A percentile compares a stretch with the other conserved stretches of the same genome.
phyloP scores from a whole-genome alignment of 37 sponge, comb jelly and placozoan species.

The Axinella damicornis region DNA sequence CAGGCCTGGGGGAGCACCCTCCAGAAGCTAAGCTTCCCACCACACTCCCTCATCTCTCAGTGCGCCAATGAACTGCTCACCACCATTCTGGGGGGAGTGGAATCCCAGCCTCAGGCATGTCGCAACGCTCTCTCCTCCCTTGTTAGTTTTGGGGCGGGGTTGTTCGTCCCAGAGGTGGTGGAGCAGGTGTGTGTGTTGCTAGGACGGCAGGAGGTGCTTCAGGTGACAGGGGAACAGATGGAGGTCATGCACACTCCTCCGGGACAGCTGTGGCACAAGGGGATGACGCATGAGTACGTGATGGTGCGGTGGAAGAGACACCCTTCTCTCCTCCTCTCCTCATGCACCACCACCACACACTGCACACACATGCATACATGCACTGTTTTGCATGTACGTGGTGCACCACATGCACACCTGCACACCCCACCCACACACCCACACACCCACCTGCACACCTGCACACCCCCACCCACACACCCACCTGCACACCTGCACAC shows the following conservation, averaged over 20 bases:
- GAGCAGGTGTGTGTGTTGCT: slow-evolving; percentile 43
- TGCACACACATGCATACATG: no score
- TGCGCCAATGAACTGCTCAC: not conserved
- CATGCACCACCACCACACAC: no score
- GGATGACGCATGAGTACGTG: slow-evolving; percentile 67
- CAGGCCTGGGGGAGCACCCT: slow-evolving; percentile 52
- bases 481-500: no score
- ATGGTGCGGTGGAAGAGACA: not conserved
- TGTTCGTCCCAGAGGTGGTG: slow-evolving; percentile 18
- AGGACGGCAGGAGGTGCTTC: slow-evolving; percentile 29
- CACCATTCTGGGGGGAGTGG: slow-evolving; percentile 2
- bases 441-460: no score
- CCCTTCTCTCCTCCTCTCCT: not conserved
- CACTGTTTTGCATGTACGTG: no score
- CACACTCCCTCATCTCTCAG: slow-evolving; percentile 12
- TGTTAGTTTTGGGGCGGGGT: not conserved
- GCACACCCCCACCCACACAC: no score
- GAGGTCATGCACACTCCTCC: slow-evolving; percentile 68
- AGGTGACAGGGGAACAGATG: slow-evolving; percentile 54
- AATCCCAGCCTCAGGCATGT: slow-evolving; percentile 11
- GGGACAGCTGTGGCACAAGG: slow-evolving; percentile 66
- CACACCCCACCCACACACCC: no score
- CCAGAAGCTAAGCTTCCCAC: slow-evolving; percentile 30
- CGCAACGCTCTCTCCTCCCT: slow-evolving; percentile 26
- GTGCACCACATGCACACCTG: no score